Base-by-base conservation (phyloP, 2,113 vertebrate species). In the Triplophysa dalaica region DNA sequence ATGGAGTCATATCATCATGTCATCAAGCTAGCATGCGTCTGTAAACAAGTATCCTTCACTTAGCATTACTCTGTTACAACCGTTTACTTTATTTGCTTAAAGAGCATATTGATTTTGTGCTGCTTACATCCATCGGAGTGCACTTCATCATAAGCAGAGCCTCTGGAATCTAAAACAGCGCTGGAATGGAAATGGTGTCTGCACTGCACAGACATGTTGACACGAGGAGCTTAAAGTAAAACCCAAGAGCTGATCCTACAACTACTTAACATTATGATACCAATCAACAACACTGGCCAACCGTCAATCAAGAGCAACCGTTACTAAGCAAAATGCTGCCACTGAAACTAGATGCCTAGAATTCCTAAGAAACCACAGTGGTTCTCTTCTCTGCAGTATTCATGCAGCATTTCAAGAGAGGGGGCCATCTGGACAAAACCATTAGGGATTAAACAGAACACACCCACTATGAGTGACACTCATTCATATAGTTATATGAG, bases 21-120 rank as follows among this genome's bases (percentile, higher is more conserved):
- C 50, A 52, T 16, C 41, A 13, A 60, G 14, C 5, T 14, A 61
- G 54, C 7, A 22, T 62, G 63, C 67, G 67, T 75, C 61, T 70
- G 61, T 14, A 67, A 75, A 33, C 60, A 61, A 33, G 24, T 24
- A 43, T 74, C 17, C 41, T 56, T 43, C 43, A 45, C 43, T 45
- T 12, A 45, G 43, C 11, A 45, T 26, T 54, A 26, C 22, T 22
- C 60, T 3, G 54, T 48, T 63, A 50, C 75, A 77, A 21, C 45
- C 54, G 29, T 68, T 80, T 70, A 56, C 63, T 64, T 78, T 64
- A 68, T 78, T 61, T 54, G 33, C 48, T 52, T 10, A 19, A 2
- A 19, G 29, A 43, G 21, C 22, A 12, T 22, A 26, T 72, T n/a
- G 12, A 2, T 41, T 54, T 14, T 45, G 6, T 10, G 48, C 29